Conservation (phyloP, 1,140 invertebrate genomes). For the Cyrtorhinus lividipennis region DNA sequence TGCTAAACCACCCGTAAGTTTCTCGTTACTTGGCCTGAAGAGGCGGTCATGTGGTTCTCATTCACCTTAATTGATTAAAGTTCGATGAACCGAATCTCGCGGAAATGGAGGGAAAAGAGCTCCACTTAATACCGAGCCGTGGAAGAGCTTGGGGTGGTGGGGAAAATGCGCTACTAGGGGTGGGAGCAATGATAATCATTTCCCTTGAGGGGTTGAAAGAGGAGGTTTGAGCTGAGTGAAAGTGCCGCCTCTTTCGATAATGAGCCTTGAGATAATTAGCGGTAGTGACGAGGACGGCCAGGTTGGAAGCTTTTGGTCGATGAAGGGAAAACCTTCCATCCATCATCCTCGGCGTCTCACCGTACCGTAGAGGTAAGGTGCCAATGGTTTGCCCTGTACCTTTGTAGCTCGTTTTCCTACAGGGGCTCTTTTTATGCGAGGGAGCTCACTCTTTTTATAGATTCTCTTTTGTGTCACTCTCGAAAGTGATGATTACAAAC, state of each 20-base stretch:
- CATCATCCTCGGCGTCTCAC: neutral
- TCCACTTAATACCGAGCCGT: too few relatives aligned
- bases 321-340: neutral
- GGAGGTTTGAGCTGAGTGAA: too few relatives aligned
- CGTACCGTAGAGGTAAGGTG: neutral
- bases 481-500: neutral
- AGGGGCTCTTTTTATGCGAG: neutral
- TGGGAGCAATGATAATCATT: too few relatives aligned
- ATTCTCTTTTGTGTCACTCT: neutral
- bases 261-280: neutral
- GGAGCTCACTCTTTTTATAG: neutral
- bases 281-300: neutral
- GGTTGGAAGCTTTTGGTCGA: neutral
- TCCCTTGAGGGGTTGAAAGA: neutral
- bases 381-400: neutral
- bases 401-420: neutral
- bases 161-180: too few relatives aligned
- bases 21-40: too few relatives aligned
- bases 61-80: too few relatives aligned
- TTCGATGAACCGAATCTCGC: too few relatives aligned
- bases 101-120: too few relatives aligned
- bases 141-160: too few relatives aligned
- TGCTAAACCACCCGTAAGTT: too few relatives aligned
- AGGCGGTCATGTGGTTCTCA: too few relatives aligned
- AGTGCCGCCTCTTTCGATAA: neutral